phyloP scores from a whole-genome alignment of 2,113 vertebrate species.

The Cariama cristata region DNA sequence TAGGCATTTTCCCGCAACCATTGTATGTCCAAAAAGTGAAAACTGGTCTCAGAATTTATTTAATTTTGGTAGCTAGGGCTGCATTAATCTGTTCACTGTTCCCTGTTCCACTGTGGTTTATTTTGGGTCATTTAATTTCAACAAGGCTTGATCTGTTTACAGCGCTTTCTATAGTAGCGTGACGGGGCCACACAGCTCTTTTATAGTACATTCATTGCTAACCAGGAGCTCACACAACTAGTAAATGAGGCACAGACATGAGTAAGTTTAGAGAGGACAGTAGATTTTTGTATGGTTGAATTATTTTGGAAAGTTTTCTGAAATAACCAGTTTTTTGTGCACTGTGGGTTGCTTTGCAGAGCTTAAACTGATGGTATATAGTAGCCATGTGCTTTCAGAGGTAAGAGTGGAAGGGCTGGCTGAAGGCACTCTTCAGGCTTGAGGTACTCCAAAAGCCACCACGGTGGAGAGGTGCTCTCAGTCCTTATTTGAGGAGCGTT shows the following conservation, averaged over 20 bases:
- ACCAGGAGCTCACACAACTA: not conserved
- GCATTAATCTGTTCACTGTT: slow-evolving; percentile 16
- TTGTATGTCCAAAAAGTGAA: not conserved
- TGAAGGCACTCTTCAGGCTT: not conserved
- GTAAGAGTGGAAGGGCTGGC: not conserved
- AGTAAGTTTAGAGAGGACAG: slow-evolving; percentile 12
- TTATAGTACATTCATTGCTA: not conserved
- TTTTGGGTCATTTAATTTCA: slow-evolving; percentile 69
- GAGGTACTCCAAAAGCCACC: not conserved
- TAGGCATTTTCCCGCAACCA: not conserved
- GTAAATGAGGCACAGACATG: slow-evolving; percentile 19
- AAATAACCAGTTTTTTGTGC: slow-evolving; percentile 40
- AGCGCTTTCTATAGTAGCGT: not conserved
- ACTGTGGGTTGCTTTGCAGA: not conserved
- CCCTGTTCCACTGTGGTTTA: slow-evolving; percentile 39
- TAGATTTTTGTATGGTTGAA: slow-evolving; percentile 24
- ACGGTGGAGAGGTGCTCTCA: not conserved
- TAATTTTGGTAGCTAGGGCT: not conserved
- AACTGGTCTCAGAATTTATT: not conserved
- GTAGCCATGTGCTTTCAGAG: not conserved
- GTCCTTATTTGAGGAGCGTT: not conserved
- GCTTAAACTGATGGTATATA: not conserved
- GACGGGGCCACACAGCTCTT: slow-evolving; percentile 1
- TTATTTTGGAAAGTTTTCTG: slow-evolving; percentile 35
- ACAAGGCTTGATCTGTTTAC: slow-evolving; percentile 62